Conservation (phyloP, 2,797 vertebrate species). For the Phoxinus dragarum region DNA sequence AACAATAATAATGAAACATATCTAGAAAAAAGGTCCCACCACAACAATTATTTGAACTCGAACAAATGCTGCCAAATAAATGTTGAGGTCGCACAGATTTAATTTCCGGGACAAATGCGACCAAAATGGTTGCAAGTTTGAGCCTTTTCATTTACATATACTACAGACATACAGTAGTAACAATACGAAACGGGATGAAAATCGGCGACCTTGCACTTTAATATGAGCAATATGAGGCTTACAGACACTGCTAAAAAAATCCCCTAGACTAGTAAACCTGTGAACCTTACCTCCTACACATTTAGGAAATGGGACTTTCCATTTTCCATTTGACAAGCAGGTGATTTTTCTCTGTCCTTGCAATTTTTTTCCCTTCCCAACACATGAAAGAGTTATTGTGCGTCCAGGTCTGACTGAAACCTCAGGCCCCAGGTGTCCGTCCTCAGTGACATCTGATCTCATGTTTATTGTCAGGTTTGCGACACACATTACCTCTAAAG, state of each 20-base stretch:
- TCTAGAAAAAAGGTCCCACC: neutral
- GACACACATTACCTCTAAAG: neutral
- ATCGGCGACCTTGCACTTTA: neutral
- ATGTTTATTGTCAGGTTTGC: neutral
- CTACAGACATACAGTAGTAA: no score
- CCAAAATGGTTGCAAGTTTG: no score
- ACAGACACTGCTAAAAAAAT: neutral
- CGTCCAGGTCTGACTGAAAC: neutral
- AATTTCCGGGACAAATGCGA: no score
- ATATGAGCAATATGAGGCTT: neutral
- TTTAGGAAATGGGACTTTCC: slow-evolving; percentile 39
- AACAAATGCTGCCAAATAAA: no score
- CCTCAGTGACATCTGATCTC: neutral
- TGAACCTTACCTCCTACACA: neutral
- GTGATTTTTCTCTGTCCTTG: neutral
- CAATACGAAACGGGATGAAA: no score
- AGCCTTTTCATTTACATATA: no score
- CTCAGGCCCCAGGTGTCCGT: neutral
- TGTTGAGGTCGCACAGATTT: no score
- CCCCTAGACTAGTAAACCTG: neutral
- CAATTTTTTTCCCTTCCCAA: fast-evolving
- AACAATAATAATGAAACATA: neutral
- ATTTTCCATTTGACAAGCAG: slow-evolving; percentile 64
- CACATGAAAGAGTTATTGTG: neutral
- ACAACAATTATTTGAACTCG: no score